Evolutionary conservation across 2,888 invertebrate genomes (phyloP).

Genomic region (Drosophila borealis): DNA sequence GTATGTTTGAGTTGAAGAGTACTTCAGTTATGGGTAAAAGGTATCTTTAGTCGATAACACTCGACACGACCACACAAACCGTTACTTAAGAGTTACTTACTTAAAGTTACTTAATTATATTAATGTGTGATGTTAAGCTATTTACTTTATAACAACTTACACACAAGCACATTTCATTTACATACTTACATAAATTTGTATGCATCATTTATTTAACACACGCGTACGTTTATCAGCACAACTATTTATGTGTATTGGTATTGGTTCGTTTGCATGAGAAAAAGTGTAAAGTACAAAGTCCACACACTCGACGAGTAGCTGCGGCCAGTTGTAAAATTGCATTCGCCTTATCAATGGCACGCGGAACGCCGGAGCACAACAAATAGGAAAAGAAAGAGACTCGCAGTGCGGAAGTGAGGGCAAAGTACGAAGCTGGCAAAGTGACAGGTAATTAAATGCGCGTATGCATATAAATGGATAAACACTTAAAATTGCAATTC

Average conservation of each 20-base stretch:
- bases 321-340: constrained; percentile 23
- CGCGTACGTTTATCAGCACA: constrained; percentile 4
- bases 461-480: neutral
- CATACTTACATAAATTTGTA: constrained; percentile 13
- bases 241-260: neutral
- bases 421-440: constrained; percentile 4
- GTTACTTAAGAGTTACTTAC: neutral
- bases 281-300: constrained; percentile 50
- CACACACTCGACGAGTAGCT: constrained; percentile 24
- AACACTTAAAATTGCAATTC: neutral
- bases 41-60: neutral
- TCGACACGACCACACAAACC: neutral
- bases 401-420: constrained; percentile 36
- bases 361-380: constrained; percentile 35
- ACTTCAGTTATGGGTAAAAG: neutral
- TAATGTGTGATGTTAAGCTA: neutral
- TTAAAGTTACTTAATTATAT: neutral
- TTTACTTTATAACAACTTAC: neutral
- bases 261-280: constrained; percentile 11
- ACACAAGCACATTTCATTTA: constrained; percentile 6
- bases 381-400: constrained; percentile 25
- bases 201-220: constrained; percentile 10
- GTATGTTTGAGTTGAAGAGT: neutral
- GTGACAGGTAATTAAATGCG: neutral
- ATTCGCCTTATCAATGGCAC: constrained; percentile 43